These are phyloP conservation scores for Lamprotornis superbus DNA, from an alignment of 2,113 vertebrate genomes.

Conservation along the genomic window DNA sequence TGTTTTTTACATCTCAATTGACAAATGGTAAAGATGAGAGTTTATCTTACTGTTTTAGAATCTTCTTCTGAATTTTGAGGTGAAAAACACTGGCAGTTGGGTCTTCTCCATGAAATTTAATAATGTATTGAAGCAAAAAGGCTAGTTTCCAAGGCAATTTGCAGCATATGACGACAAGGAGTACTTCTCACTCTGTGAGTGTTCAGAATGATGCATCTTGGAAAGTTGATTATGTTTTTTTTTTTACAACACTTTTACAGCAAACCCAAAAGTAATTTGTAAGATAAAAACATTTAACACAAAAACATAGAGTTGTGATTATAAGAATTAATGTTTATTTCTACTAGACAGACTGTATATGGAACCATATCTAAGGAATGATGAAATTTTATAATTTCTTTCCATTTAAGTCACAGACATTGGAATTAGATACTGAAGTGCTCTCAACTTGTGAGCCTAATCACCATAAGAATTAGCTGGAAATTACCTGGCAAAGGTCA, in stretches of 20 bases:
- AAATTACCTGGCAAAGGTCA: background rate
- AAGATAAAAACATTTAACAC: background rate
- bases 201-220: background rate
- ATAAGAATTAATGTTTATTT: background rate
- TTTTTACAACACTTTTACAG: background rate
- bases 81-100: background rate
- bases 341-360: background rate
- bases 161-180: background rate
- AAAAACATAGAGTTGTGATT: background rate
- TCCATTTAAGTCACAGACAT: background rate
- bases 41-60: background rate
- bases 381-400: background rate
- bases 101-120: background rate
- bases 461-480: background rate
- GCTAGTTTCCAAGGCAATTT: background rate
- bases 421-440: background rate
- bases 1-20: background rate
- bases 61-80: background rate
- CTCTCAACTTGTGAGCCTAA: background rate
- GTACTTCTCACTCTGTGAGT: background rate
- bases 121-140: background rate
- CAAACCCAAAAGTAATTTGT: background rate
- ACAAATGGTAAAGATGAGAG: background rate
- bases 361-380: background rate
- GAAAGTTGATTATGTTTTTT: background rate